Evolutionary conservation across 2,797 vertebrate species (phyloP).

Genomic region (Labeo calbasu): DNA sequence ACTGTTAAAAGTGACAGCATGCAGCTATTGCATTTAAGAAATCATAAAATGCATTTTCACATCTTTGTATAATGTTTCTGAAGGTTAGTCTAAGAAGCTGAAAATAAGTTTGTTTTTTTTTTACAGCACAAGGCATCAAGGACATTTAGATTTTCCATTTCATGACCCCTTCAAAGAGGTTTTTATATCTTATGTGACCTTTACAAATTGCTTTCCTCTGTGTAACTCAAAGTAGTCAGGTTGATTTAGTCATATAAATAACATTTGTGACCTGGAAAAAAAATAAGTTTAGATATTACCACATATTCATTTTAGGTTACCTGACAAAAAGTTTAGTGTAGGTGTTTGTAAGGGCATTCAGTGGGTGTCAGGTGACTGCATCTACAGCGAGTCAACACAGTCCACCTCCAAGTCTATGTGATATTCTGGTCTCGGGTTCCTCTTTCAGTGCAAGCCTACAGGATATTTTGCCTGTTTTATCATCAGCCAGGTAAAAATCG

Average conservation of each 20-base stretch:
- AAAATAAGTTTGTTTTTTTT: no score
- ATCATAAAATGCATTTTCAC: no score
- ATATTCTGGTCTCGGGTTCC: not conserved
- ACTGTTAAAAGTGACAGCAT: not conserved
- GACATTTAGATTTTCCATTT: not conserved
- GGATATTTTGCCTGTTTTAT: conserved; percentile 7
- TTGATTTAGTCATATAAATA: not conserved
- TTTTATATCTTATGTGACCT: not conserved
- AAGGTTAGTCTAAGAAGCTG: not conserved
- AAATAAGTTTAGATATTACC: not conserved
- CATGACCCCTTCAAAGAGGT: not conserved
- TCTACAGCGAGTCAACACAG: not conserved
- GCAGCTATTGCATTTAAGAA: not conserved
- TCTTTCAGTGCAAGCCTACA: not conserved
- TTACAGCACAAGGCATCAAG: not conserved
- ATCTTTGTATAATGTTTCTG: not conserved
- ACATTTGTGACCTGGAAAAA: not conserved
- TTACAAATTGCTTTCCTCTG: not conserved
- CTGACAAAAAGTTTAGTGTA: not conserved
- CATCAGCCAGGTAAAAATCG: not conserved
- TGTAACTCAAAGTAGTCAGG: not conserved
- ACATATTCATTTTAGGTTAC: not conserved
- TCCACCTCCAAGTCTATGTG: not conserved
- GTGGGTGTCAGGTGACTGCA: conserved; percentile 1
- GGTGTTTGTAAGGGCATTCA: not conserved